These are phyloP conservation scores for Hetaerina americana DNA, from an alignment of 1,140 invertebrate genomes.

Conservation along the genomic window DNA sequence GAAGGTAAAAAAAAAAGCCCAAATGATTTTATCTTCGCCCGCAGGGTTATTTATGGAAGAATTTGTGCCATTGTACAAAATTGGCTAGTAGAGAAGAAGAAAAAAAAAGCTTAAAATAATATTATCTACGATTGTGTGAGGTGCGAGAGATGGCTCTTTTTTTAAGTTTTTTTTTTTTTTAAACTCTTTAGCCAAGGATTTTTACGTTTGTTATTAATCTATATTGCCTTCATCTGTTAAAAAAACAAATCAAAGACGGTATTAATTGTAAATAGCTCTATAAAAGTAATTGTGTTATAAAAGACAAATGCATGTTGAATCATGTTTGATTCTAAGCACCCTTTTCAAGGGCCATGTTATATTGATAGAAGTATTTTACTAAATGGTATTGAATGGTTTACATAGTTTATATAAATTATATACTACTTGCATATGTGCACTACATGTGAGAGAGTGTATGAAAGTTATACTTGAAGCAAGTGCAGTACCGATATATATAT, in stretches of 20 bases:
- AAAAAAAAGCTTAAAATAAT: too few relatives aligned
- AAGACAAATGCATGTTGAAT: neutral
- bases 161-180: too few relatives aligned
- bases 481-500: neutral
- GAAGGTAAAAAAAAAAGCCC: neutral
- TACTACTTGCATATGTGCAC: neutral
- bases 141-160: too few relatives aligned
- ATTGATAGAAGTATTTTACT: neutral
- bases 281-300: neutral
- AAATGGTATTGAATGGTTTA: neutral
- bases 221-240: neutral
- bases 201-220: neutral
- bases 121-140: too few relatives aligned
- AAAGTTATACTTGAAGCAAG: neutral
- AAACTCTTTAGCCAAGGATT: neutral
- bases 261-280: neutral
- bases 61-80: neutral
- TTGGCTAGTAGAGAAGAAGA: too few relatives aligned
- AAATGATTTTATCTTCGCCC: neutral
- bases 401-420: neutral
- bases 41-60: neutral
- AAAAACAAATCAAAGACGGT: neutral
- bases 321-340: neutral
- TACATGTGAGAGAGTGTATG: neutral
- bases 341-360: neutral